Evolutionary conservation across 2,113 vertebrate genomes (phyloP).

Genomic region (Gorsachius goisagi): DNA sequence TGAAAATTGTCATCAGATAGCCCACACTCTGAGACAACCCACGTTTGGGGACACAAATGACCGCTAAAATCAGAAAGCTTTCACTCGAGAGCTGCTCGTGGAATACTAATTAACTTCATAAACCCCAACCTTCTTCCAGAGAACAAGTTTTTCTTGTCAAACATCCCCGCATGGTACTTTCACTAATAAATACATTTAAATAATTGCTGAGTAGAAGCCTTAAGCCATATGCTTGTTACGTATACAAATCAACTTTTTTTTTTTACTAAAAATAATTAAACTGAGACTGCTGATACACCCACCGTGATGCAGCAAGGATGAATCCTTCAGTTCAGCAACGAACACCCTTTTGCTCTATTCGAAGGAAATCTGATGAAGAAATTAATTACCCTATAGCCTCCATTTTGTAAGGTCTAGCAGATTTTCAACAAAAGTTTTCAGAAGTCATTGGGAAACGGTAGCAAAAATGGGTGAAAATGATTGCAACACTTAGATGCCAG

Average conservation of each 20-base stretch:
- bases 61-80: neutral
- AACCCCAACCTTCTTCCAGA: neutral
- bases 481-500: neutral
- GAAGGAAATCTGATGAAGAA: neutral
- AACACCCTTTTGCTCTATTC: neutral
- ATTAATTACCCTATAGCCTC: neutral
- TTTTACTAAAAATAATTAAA: neutral
- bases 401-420: neutral
- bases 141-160: neutral
- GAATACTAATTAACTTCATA: neutral
- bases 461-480: neutral
- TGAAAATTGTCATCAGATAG: neutral
- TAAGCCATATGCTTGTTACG: neutral
- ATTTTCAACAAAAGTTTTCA: neutral
- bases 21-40: neutral
- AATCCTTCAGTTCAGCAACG: neutral
- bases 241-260: neutral
- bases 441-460: neutral
- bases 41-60: neutral
- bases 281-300: neutral
- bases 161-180: neutral
- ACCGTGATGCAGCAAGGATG: neutral
- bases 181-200: constrained; percentile 7
- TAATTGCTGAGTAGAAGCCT: constrained; percentile 6
- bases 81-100: neutral